These are phyloP conservation scores for Holacanthella duospinosa DNA, from an alignment of 2,888 invertebrate genomes.

Conservation along the genomic window DNA sequence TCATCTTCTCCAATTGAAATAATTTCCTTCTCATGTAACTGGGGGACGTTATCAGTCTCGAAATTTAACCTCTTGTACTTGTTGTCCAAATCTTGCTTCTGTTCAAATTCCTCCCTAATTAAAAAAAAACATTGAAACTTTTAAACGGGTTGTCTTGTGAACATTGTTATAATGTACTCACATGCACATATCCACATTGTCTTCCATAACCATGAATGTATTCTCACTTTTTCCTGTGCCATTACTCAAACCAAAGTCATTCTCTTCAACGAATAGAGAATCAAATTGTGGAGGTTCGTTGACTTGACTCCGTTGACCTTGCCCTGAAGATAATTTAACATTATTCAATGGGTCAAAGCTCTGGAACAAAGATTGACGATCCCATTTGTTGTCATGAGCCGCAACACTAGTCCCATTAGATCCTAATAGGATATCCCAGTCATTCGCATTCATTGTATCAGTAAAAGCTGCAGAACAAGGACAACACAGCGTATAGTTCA, in stretches of 20 bases:
- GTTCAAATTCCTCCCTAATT: no score
- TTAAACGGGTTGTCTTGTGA: no score
- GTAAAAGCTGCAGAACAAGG: conserved; percentile 1
- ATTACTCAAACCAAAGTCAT: no score
- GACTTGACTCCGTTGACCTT: not conserved
- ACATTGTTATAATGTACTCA: no score
- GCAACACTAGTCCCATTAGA: not conserved
- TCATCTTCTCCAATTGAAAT: no score
- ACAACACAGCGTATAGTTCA: no score
- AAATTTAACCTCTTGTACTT: no score
- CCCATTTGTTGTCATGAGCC: conserved; percentile 8
- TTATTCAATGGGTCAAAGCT: conserved; percentile 15
- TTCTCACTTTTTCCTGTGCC: no score
- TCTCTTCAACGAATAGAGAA: not conserved
- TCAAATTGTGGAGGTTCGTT: not conserved
- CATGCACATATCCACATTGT: not conserved
- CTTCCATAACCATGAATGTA: not conserved
- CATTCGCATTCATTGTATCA: not conserved
- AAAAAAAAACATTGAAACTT: no score
- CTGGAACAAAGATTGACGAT: conserved; percentile 13
- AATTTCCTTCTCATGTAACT: no score
- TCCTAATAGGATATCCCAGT: conserved; percentile 13
- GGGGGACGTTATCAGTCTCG: no score
- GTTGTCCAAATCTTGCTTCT: no score
- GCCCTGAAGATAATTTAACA: not conserved